These are phyloP conservation scores for Drusus annulatus DNA, from an alignment of 1,140 invertebrate species.

Conservation along the genomic window DNA sequence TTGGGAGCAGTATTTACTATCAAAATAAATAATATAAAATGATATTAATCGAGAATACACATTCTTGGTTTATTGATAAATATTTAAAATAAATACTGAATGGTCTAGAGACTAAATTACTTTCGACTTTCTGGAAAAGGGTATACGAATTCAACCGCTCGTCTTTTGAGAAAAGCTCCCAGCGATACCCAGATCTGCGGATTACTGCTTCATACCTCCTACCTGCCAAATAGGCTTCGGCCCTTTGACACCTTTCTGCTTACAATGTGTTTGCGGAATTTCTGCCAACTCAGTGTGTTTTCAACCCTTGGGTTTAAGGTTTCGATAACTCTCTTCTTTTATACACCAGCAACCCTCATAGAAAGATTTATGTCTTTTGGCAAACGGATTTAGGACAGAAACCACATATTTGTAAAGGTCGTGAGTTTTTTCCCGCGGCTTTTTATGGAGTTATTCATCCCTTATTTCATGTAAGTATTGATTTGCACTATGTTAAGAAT, in stretches of 20 bases:
- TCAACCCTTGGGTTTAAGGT: conserved; percentile 38
- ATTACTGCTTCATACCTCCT: neutral
- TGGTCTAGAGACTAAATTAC: too few relatives aligned
- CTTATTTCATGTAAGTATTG: neutral
- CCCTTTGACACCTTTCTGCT: conserved; percentile 46
- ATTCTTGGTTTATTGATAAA: too few relatives aligned
- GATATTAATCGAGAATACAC: too few relatives aligned
- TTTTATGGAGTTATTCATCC: neutral
- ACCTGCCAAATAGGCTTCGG: neutral
- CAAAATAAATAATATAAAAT: too few relatives aligned
- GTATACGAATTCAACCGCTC: neutral
- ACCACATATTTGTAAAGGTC: conserved; percentile 20
- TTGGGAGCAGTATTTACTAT: too few relatives aligned
- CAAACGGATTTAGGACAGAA: conserved; percentile 5
- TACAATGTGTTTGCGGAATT: conserved; percentile 37
- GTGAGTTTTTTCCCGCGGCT: neutral
- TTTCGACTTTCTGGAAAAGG: too few relatives aligned
- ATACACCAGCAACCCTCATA: conserved; percentile 27
- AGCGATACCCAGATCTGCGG: neutral
- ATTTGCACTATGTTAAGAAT: neutral
- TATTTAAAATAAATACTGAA: too few relatives aligned
- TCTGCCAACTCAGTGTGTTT: conserved; percentile 45
- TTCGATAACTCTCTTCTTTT: conserved; percentile 45
- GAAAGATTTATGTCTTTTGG: conserved; percentile 42
- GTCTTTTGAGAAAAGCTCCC: neutral